Evolutionary conservation across 2,113 vertebrate genomes (phyloP).

Genomic region (Mobula hypostoma): DNA sequence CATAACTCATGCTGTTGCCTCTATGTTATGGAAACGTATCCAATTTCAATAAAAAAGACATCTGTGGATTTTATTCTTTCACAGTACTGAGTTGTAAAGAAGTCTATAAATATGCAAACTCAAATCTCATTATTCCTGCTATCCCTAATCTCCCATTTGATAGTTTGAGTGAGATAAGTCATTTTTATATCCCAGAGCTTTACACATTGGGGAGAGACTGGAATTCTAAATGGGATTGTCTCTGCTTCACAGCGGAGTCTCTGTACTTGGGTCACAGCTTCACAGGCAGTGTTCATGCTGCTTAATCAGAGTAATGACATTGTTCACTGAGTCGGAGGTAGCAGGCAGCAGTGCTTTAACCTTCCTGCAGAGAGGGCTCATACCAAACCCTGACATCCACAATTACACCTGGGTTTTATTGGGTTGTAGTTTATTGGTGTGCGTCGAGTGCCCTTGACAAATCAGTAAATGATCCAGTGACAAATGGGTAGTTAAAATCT

Average conservation of each 20-base stretch:
- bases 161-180: background rate
- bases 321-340: background rate
- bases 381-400: background rate
- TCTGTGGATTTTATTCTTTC: constrained; percentile 30
- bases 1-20: background rate
- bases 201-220: background rate
- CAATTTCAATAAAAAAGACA: constrained; percentile 30
- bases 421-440: background rate
- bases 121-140: constrained; percentile 15
- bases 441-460: background rate
- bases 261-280: background rate
- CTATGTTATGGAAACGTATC: background rate
- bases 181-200: constrained; percentile 27
- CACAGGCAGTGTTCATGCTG: background rate
- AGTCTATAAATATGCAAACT: constrained; percentile 30
- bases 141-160: background rate
- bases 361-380: background rate
- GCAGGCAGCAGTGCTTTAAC: background rate
- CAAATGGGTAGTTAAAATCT: background rate
- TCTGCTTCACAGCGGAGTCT: background rate
- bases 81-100: constrained; percentile 17
- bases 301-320: constrained; percentile 18
- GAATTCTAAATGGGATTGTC: background rate
- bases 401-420: background rate
- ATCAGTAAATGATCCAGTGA: background rate